Base-by-base conservation (phyloP, 2,113 vertebrate species). In the Corythaixoides concolor region DNA sequence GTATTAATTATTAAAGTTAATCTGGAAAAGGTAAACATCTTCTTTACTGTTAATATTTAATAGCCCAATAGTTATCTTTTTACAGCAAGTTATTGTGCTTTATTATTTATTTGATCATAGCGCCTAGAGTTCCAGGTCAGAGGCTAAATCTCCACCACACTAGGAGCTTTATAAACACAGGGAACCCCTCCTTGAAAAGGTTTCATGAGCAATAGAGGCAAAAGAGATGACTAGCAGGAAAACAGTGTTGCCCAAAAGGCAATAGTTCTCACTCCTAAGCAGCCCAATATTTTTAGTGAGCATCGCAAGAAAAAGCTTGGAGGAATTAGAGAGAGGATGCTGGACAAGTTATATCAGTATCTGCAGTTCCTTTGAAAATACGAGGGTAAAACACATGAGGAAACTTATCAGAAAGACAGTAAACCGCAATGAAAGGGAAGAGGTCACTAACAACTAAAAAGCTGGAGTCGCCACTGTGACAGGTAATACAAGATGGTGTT, bases 271-370 rank as follows among this genome's bases (percentile, higher is more conserved):
- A 17, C 6, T 33, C 18, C 6, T 16, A 30, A 15, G 16, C 12
- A 85, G 52, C 23, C 14, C 24, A 2, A 0, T 32, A 14, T 19
- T 66, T 79, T 88, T 24, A 68, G 39, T 7, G 6, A 88, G 33
- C 21, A 33, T 30, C 1, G 0, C 22, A 55, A 67, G 27, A 55
- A 43, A 75, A 47, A 26, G 18, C 15, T 58, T 62, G 15, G 32
- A 62, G 47, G 4, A 82, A 59, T 11, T 16, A 8, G 49, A 39
- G 37, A 47, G 45, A 63, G 19, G 19, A 45, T 23, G 11, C 7
- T 12, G 60, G 14, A 35, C 0, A 0, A 20, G 10, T 22, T 45
- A 0, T 3, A 49, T 1, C 26, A 45, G 7, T 3, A 41, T 4
- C 22, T 35, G 49, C 24, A 64, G 19, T 2, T 83, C 22, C 21